Evolutionary conservation across 1,140 invertebrate species (phyloP).

Genomic region (Drosophila ficusphila): DNA sequence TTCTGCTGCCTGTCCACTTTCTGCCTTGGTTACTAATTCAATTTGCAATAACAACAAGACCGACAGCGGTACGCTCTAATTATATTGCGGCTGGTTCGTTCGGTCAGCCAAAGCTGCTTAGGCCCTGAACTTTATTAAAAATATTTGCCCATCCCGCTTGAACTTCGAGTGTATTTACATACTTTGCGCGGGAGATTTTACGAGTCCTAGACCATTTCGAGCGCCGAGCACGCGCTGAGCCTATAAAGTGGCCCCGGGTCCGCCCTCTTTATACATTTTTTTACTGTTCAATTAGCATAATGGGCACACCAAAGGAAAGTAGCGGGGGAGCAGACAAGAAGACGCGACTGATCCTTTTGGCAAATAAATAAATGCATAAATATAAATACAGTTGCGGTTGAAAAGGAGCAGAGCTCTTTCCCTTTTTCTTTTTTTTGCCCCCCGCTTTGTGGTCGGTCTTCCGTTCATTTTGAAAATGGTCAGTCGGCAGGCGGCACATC

Average conservation of each 20-base stretch:
- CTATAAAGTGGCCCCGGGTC: conserved; percentile 66
- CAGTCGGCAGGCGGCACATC: conserved; percentile 70
- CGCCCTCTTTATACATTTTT: conserved; percentile 34
- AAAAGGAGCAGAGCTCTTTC: conserved; percentile 14
- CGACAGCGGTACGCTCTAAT: conserved; percentile 60
- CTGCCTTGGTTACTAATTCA: conserved; percentile 74
- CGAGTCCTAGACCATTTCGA: conserved; percentile 51
- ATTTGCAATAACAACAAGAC: conserved; percentile 75
- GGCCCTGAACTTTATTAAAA: conserved; percentile 77
- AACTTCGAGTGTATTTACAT: conserved; percentile 58
- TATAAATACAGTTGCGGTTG: conserved; percentile 65
- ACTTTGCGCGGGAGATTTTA: conserved; percentile 71
- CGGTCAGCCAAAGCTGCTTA: conserved; percentile 74
- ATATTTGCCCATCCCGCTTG: conserved; percentile 60
- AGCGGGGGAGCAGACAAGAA: conserved; percentile 20
- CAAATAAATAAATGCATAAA: conserved; percentile 83
- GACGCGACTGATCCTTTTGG: conserved; percentile 78
- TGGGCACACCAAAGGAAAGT: conserved; percentile 62
- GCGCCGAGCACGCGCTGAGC: conserved; percentile 63
- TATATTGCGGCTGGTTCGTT: conserved; percentile 62
- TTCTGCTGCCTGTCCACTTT: conserved; percentile 66
- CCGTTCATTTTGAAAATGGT: conserved; percentile 70
- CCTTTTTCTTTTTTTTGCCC: background rate
- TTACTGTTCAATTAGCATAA: conserved; percentile 84
- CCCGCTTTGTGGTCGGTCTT: conserved; percentile 1